Conservation (phyloP, 2,888 invertebrate genomes). For the Drosophila greeni region DNA sequence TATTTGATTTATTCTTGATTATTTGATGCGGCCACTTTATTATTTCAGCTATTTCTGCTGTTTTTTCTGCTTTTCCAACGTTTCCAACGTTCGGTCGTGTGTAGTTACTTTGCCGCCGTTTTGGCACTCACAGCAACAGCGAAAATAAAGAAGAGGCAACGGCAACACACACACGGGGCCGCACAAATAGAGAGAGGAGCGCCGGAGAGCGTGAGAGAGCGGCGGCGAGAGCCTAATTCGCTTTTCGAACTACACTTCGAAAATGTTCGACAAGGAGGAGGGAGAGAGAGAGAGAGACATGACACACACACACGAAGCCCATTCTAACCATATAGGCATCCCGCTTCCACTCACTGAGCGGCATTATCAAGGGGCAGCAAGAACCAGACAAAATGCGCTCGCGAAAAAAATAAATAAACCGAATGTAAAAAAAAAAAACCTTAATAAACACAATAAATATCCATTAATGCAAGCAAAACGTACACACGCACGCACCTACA, state of each 20-base stretch:
- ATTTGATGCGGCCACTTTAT: conserved; percentile 53
- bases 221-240: conserved; percentile 17
- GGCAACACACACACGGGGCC: conserved; percentile 17
- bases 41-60: conserved; percentile 41
- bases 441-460: conserved; percentile 18
- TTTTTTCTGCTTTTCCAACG: conserved; percentile 29
- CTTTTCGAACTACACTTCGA: conserved; percentile 71
- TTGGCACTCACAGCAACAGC: conserved; percentile 68
- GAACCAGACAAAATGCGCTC: conserved; percentile 35
- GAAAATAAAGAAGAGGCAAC: conserved; percentile 56
- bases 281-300: conserved; percentile 20
- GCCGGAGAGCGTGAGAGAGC: conserved; percentile 28
- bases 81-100: conserved; percentile 47
- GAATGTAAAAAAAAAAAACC: conserved; percentile 1
- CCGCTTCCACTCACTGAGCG: conserved; percentile 43
- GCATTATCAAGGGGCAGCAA: conserved; percentile 25
- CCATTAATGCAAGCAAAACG: conserved; percentile 23
- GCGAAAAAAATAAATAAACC: conserved; percentile 4
- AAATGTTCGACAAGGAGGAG: conserved; percentile 44
- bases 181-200: conserved; percentile 14
- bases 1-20: conserved; percentile 40
- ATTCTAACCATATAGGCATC: conserved; percentile 43
- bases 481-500: background rate
- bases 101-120: conserved; percentile 72
- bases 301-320: conserved; percentile 2